Conservation (phyloP, 2,888 invertebrate species). For the Coelinius sp. region DNA sequence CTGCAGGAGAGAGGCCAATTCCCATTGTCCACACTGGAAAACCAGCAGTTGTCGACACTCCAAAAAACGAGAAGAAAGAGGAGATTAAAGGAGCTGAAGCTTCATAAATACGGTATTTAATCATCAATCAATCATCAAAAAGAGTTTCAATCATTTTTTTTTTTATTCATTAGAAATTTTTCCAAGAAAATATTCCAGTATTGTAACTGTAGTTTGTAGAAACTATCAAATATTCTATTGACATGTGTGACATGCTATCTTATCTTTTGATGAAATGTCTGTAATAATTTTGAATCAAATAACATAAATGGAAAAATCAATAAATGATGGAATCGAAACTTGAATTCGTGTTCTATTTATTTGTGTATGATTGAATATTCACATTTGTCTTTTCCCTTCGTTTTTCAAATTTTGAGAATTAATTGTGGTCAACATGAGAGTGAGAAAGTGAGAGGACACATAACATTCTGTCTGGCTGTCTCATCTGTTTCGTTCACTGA, state of each 20-base stretch:
- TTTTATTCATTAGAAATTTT: background rate
- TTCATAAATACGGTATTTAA: conserved; percentile 20
- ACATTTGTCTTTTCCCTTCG: too few relatives aligned
- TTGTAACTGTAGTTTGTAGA: background rate
- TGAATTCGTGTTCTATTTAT: background rate
- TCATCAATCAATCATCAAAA: background rate
- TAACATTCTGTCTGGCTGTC: too few relatives aligned
- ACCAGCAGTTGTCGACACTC: conserved; percentile 52
- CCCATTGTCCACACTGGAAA: conserved; percentile 54
- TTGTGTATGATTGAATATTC: background rate
- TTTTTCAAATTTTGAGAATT: too few relatives aligned
- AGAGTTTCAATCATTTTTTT: background rate
- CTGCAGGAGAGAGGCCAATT: conserved; percentile 46
- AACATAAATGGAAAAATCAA: background rate
- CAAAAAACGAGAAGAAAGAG: conserved; percentile 36
- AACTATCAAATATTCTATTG: background rate
- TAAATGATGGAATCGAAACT: background rate
- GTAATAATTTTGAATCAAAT: background rate
- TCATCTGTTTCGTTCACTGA: background rate
- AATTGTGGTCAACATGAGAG: too few relatives aligned
- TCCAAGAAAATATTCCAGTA: background rate
- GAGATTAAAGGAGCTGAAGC: conserved; percentile 36
- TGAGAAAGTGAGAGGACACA: too few relatives aligned
- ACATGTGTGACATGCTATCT: too few relatives aligned
- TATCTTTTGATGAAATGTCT: background rate